Evolutionary conservation across 2,113 vertebrate genomes (phyloP), one percentile per base, ranked within the genome.

Genomic region (Myiopsitta monachus): DNA sequence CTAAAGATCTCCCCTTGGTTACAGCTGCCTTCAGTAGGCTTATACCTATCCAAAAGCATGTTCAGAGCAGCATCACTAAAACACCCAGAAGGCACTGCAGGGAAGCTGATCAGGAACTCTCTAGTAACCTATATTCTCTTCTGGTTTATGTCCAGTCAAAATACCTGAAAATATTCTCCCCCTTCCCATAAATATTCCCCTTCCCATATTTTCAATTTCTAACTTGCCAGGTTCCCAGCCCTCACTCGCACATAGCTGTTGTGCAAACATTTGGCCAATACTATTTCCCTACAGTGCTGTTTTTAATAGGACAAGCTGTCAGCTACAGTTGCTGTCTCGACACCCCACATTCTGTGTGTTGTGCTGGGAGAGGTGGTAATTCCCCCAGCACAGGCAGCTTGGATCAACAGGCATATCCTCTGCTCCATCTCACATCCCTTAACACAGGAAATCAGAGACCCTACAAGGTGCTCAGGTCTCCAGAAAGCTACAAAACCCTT

Each of bases 321-420:
- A 92, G 91, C 38, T 80, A 81, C 64, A 93, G 94, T 62, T 94
- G 85, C 72, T 86, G 78, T 66, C 62, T 38, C 79, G 62, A 75
- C 59, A 90, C 46, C 44, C 43, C 67, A 46, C 62, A 38, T 5
- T 24, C 51, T 5, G 1, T n/a, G 18, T 3, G 43, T 47, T 7
- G 1, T 0, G 4, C 52, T 83, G 77, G 55, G 43, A 87, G 66
- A 49, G 46, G 43, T 14, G 64, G 28, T 19, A 57, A 61, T 27
- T 78, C 61, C 55, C 22, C 61, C 61, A 38, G 63, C 0, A 1
- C 86, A 16, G 3, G 44, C 31, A 62, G 85, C 51, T 38, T 3
- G 0, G 38, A 59, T 74, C 10, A 59, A 24, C 22, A 4, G 62
- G 36, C 21, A 38, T 3, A 4, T 19, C 6, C 5, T 69, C 78